phyloP scores from a whole-genome alignment of 2,113 vertebrate genomes.

The Heptranchias perlo region DNA sequence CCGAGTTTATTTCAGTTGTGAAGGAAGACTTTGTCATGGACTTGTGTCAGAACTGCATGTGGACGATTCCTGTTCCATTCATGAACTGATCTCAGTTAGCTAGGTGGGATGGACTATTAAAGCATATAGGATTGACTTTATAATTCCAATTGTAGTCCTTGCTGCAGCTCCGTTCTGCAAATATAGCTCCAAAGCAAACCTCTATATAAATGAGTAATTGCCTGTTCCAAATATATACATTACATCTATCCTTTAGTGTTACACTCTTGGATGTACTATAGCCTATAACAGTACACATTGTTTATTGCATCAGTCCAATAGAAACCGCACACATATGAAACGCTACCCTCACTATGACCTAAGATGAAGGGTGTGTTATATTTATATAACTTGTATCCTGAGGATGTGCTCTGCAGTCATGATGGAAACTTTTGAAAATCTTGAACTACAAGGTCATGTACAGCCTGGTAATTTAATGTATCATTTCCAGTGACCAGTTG shows the following conservation, averaged over 20 bases:
- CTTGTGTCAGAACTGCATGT: neutral
- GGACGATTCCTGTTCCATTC: too few species aligned
- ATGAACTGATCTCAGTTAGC: neutral
- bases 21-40: neutral
- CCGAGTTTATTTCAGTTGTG: neutral
- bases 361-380: neutral
- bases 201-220: neutral
- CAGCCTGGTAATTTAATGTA: neutral
- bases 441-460: constrained; percentile 7
- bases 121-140: neutral
- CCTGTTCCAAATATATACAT: neutral
- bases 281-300: neutral
- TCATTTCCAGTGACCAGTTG: neutral
- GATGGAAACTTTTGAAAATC: neutral
- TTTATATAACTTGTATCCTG: constrained; percentile 28
- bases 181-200: neutral
- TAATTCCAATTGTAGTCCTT: neutral
- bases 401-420: neutral
- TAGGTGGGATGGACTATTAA: neutral
- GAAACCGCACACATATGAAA: neutral
- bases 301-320: neutral
- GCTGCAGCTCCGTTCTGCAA: neutral
- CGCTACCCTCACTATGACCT: neutral
- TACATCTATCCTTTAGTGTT: neutral
- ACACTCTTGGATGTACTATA: neutral